Base-by-base conservation (phyloP, 2,113 vertebrate species). In the Saimiri boliviensis region DNA sequence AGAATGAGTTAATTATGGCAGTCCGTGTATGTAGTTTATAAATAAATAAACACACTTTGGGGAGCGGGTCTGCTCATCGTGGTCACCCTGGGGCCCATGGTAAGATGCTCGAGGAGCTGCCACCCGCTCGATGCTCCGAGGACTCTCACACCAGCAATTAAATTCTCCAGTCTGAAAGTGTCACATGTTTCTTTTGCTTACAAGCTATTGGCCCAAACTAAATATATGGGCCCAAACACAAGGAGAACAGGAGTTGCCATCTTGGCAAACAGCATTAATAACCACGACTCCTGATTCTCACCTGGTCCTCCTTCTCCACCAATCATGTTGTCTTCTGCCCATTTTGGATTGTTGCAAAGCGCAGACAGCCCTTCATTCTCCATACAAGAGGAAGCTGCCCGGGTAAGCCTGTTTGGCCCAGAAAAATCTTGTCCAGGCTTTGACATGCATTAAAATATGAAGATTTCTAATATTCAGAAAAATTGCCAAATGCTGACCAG, bases 391-490 rank as follows among this genome's bases (percentile, higher is more conserved):
- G 52, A 70, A 32, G 13, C 63, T 86, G 32, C 74, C n/a, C 17
- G n/a, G 47, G 9, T 89, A 66, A 60, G 25, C 13, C 70, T 71
- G 13, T 60, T 40, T 47, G 17, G 37, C 30, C 42, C 35, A 58
- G 58, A 91, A 92, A 93, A 92, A 35, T 82, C 52, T 11, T 49
- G n/a, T 49, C 90, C 89, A n/a, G 30, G 32, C 56, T 90, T 81
- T 68, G 81, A 30, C 86, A 76, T 66, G 40, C 14, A 52, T 74
- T 91, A 92, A 56, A 93, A 90, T 76, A 60, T 47, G 49, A 96
- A 85, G 32, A 52, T 86, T 32, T 89, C 54, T 77, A 80, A 76
- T 47, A 47, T 90, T 90, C 5, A 32, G 70, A 91, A 66, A 73
- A 35, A 77, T 20, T 35, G 47, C 45, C 60, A 71, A 79, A 42